Evolutionary conservation across 2,888 invertebrate genomes (phyloP), one percentile per base, ranked within the genome.

Genomic region (Cryptus armator): DNA sequence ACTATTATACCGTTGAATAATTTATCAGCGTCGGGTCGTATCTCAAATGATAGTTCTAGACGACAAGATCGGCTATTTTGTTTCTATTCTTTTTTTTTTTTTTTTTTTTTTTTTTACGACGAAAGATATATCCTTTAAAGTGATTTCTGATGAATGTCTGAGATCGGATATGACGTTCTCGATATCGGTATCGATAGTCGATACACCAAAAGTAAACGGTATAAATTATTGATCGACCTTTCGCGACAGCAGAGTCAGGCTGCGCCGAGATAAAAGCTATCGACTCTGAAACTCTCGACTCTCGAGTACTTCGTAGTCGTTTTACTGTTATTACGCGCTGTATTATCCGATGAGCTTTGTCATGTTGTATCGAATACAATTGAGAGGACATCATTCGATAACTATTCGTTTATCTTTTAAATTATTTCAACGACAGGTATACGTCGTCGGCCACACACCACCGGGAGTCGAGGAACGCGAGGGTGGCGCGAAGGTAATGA

Each of bases 401-500:
- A 67, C 43, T 32, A 24, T 68, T 37, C 37, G 37, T 37, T 37
- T 44, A 32, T 44, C 59, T 12, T 37, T 43, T 32, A 1, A 70
- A 53, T 53, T 6, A 19, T 53, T 19, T 7, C 7, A 53, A 19
- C 72, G 68, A 59, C 95, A 98, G 98, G 98, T 98, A 37, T 98
- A 98, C 93, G 96, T 98, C 87, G 97, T 98, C 48, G 98, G 98
- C 0, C 98, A 98, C 92, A 97, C 98, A 87, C 97, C 98, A 0
- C 98, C 98, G 0, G 98, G 98, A 16, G 97, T 97, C 5, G 97
- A 97, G 92, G 97, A 98, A 89, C 95, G 97, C 44, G 96, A 96
- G 89, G 95, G 96, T 87, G 96, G 97, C 82, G 96, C 87, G 94
- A 95, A 89, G 93, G 95, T 96, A 70, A 97, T 95, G 94, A 96